Evolutionary conservation across 1,140 invertebrate species (phyloP).

Genomic region (Phortica variegata): DNA sequence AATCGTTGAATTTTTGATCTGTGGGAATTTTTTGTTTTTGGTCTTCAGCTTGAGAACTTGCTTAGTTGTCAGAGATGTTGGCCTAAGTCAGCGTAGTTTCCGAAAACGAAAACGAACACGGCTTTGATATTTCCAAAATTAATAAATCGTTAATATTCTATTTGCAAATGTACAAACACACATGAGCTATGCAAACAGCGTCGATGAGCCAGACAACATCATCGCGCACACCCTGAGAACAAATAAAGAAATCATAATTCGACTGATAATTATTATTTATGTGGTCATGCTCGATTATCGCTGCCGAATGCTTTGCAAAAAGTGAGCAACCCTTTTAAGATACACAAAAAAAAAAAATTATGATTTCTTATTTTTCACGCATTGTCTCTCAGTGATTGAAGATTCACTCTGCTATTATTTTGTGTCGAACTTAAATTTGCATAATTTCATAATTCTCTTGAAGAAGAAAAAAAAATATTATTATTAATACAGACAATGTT

Average conservation of each 20-base stretch:
- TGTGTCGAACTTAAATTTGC: conserved; percentile 35
- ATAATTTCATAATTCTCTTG: conserved; percentile 53
- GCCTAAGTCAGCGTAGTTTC: conserved; percentile 33
- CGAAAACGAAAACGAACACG: no score
- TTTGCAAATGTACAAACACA: background rate
- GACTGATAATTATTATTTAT: conserved; percentile 51
- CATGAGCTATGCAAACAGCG: conserved; percentile 8
- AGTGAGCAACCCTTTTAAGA: conserved; percentile 31
- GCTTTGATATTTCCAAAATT: no score
- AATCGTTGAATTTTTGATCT: conserved; percentile 42
- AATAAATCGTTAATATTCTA: no score
- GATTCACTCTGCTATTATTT: no score
- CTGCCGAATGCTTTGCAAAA: conserved; percentile 36
- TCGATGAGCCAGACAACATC: no score
- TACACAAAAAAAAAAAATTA: background rate
- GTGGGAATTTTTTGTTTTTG: conserved; percentile 40
- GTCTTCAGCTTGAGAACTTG: conserved; percentile 1
- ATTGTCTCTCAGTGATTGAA: no score
- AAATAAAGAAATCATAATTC: conserved; percentile 39
- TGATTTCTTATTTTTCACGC: no score
- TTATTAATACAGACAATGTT: no score
- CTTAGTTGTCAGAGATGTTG: no score
- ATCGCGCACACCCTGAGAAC: background rate
- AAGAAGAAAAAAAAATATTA: no score
- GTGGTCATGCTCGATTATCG: conserved; percentile 42